Conservation (phyloP, 2,113 vertebrate genomes). For the Myrmecobius fasciatus region DNA sequence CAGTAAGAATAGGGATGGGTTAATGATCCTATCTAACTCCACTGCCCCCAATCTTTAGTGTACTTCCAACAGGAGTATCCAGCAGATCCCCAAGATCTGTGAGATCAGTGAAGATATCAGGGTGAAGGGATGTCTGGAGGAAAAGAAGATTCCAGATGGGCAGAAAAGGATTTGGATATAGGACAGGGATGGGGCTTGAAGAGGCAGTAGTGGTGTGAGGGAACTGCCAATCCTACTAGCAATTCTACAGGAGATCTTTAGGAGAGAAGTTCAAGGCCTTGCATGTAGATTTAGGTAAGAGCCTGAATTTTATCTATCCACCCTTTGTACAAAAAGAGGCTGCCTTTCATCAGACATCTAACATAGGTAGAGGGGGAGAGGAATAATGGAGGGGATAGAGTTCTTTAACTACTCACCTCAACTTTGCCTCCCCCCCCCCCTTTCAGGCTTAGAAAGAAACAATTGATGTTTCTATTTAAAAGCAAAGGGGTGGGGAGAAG, state of each 20-base stretch:
- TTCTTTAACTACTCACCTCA: not conserved
- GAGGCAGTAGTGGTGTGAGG: not conserved
- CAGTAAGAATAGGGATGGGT: not conserved
- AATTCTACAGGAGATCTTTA: not conserved
- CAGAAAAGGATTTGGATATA: not conserved
- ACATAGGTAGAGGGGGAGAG: constrained; percentile 7
- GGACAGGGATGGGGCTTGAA: not conserved
- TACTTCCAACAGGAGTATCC: not conserved
- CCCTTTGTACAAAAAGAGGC: not conserved
- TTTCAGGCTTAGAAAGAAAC: constrained; percentile 41
- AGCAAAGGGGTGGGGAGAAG: constrained; percentile 35
- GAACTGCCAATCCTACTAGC: not conserved
- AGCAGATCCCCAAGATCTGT: not conserved
- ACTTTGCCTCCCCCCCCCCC: constrained; percentile 24
- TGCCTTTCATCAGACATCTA: not conserved
- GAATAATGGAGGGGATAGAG: not conserved
- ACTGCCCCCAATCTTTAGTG: not conserved
- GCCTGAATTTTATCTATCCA: constrained; percentile 23
- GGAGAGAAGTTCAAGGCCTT: not conserved
- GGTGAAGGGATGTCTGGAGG: not conserved
- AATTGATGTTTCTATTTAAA: constrained; percentile 67
- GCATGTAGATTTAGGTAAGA: not conserved
- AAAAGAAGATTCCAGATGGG: not conserved
- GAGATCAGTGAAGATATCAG: not conserved
- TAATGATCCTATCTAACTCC: not conserved